Evolutionary conservation across 2,888 invertebrate species (phyloP), one percentile per base, ranked within the genome.

Genomic region (Melanchra persicariae): DNA sequence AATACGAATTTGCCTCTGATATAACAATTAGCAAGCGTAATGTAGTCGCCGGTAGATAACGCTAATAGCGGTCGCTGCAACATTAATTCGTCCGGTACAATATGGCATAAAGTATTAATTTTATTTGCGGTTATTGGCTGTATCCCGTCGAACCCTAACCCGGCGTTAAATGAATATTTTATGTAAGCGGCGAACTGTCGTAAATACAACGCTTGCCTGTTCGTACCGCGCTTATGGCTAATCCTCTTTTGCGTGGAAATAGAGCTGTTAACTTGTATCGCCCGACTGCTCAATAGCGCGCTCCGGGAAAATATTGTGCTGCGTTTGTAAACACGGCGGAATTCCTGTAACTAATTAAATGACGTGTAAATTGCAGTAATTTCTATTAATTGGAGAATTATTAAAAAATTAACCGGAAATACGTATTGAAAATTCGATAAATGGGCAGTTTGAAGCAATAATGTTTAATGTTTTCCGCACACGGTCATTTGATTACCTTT

Each of bases 91-190:
- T 78, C 82, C 82, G 82, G 79, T 81, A 69, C 66, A 66, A 69
- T 85, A 76, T 73, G 60, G 37, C 76, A 85, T 87, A 73, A 85
- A 86, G 84, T 83, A 88, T 86, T 85, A 83, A 88, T 83, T 86
- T 84, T 85, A 88, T 87, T 87, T 87, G 88, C 77, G 88, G 87
- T 84, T 85, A 89, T 87, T 79, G 87, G 82, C 81, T 81, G 82
- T 85, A 83, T 78, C 83, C 85, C 78, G 77, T 83, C 77, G 81
- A 79, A 79, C 80, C 81, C 74, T 68, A 34, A 49, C 58, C 73
- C 81, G 75, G 75, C 65, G 83, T 83, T 74, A 82, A 83, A 86
- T 89, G 87, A 89, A 91, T 90, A 89, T 87, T 89, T 83, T 86
- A 89, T 87, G 83, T 74, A 64, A 80, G 62, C 70, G 63, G 71